Evolutionary conservation across 2,888 invertebrate species (phyloP).

Genomic region (Hymenopus coronatus): DNA sequence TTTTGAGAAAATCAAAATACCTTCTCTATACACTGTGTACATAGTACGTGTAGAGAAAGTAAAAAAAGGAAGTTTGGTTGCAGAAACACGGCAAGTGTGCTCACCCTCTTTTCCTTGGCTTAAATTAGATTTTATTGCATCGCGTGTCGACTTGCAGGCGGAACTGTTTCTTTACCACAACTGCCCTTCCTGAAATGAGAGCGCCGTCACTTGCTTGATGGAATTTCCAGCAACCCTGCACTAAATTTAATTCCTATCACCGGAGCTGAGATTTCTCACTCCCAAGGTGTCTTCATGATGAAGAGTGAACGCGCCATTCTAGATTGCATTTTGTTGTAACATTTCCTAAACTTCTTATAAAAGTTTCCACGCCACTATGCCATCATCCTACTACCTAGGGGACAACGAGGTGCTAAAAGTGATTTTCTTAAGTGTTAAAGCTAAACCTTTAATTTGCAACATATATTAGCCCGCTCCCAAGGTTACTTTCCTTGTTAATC

Average conservation of each 20-base stretch:
- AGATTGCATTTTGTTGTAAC: too few relatives aligned
- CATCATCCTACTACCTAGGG: too few relatives aligned
- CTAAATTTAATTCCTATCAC: background rate
- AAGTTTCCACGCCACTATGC: too few relatives aligned
- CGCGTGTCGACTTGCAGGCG: background rate
- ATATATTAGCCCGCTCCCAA: too few relatives aligned
- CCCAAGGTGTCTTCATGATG: background rate
- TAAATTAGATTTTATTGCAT: background rate
- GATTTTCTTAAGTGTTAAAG: too few relatives aligned
- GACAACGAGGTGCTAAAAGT: too few relatives aligned
- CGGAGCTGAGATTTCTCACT: background rate
- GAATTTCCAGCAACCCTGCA: background rate
- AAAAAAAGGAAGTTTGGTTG: background rate
- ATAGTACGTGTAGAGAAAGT: too few relatives aligned
- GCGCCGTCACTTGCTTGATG: background rate
- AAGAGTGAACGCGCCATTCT: background rate
- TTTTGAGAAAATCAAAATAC: too few relatives aligned
- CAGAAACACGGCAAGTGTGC: background rate
- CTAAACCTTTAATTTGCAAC: too few relatives aligned
- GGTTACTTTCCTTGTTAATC: too few relatives aligned
- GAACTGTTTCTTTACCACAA: background rate
- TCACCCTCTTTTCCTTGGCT: background rate
- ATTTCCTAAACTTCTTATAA: too few relatives aligned
- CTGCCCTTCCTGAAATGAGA: background rate
- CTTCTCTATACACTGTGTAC: too few relatives aligned